These are phyloP conservation scores for Pollenia angustigena DNA, from an alignment of 2,888 invertebrate genomes.

Conservation along the genomic window DNA sequence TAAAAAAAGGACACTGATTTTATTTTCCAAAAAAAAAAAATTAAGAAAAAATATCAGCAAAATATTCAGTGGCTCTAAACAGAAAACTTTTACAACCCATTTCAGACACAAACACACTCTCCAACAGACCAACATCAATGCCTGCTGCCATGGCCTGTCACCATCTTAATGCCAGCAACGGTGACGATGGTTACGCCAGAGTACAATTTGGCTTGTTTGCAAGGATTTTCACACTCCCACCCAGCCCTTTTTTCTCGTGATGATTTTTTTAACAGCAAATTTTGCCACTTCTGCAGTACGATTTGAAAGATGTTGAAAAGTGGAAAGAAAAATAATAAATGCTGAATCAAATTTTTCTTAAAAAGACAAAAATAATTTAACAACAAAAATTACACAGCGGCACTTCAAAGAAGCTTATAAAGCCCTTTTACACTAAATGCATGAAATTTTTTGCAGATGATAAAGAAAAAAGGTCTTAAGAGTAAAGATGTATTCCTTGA, in stretches of 20 bases:
- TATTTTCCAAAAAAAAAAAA: neutral
- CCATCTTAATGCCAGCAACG: neutral
- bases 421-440: neutral
- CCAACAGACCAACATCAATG: neutral
- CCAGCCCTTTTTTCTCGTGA: neutral
- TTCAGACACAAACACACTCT: neutral
- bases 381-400: slow-evolving; percentile 7
- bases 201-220: slow-evolving; percentile 16
- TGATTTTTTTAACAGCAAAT: neutral
- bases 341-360: neutral
- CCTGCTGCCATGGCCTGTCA: slow-evolving; percentile 3
- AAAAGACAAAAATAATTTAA: neutral
- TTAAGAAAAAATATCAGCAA: neutral
- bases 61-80: slow-evolving; percentile 21
- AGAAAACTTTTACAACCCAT: neutral
- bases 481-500: no score
- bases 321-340: neutral
- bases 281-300: neutral
- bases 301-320: neutral
- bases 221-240: neutral
- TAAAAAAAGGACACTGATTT: slow-evolving; percentile 5
- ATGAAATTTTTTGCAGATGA: no score
- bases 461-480: no score
- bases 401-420: slow-evolving; percentile 34
- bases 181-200: slow-evolving; percentile 18